Evolutionary conservation across 2,888 invertebrate species (phyloP).

Genomic region (Trichacis sp.): DNA sequence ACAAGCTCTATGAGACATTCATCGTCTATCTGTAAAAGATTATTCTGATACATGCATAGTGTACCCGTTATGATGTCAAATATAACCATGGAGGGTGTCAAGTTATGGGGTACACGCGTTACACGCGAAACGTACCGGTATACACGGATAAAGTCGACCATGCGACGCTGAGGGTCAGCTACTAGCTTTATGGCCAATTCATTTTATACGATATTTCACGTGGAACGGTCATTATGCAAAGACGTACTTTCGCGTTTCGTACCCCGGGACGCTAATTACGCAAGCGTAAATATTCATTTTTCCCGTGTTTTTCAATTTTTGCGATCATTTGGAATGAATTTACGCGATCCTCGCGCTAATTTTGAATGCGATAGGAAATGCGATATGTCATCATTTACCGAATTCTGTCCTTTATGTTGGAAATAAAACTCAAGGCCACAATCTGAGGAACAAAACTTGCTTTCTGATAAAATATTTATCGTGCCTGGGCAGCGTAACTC

Average conservation of each 20-base stretch:
- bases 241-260: conserved; percentile 38
- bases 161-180: conserved; percentile 46
- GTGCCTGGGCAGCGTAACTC: not conserved
- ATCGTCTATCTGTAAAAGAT: conserved; percentile 49
- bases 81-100: conserved; percentile 52
- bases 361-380: too few relatives aligned
- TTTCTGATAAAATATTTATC: conserved; percentile 1
- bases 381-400: too few relatives aligned
- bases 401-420: too few relatives aligned
- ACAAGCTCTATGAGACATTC: conserved; percentile 29
- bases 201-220: conserved; percentile 64
- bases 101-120: conserved; percentile 57
- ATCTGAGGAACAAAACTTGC: not conserved
- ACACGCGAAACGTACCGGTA: conserved; percentile 45
- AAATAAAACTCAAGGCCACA: too few relatives aligned
- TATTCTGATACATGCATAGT: conserved; percentile 55
- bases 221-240: conserved; percentile 55
- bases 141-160: conserved; percentile 51
- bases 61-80: conserved; percentile 48
- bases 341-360: too few relatives aligned
- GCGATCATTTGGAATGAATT: not conserved
- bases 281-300: conserved; percentile 15
- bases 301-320: not conserved
- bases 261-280: conserved; percentile 26
- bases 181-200: conserved; percentile 64